Evolutionary conservation across 2,797 vertebrate genomes (phyloP).

Genomic region (Sebastes wilsoni): DNA sequence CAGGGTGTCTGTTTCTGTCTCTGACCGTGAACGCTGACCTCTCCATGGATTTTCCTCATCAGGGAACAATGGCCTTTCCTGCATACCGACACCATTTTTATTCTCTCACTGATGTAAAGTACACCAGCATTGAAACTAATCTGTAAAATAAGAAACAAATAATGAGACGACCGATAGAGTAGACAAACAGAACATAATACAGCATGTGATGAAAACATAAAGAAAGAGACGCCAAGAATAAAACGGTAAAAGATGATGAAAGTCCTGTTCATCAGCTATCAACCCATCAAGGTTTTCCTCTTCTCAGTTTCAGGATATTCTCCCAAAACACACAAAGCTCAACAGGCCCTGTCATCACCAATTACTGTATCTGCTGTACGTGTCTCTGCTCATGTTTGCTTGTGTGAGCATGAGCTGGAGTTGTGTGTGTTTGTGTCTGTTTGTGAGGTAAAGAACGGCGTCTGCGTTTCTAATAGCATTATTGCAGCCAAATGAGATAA

Average conservation of each 20-base stretch:
- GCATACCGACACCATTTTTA: background rate
- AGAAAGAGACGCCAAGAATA: background rate
- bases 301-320: conserved; percentile 8
- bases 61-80: background rate
- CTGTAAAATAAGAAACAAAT: background rate
- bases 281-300: background rate
- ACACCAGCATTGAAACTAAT: background rate
- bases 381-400: background rate
- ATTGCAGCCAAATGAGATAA: conserved; percentile 33
- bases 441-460: background rate
- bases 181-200: background rate
- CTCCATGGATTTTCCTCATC: background rate
- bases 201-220: background rate
- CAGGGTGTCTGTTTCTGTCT: background rate
- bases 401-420: background rate
- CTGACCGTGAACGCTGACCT: background rate
- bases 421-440: background rate
- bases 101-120: background rate
- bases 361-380: background rate
- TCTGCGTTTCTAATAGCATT: background rate
- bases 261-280: conserved; percentile 2
- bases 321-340: conserved; percentile 17
- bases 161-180: background rate
- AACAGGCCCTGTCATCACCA: conserved; percentile 14
- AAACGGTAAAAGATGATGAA: conserved; percentile 6